Evolutionary conservation across 2,888 invertebrate genomes (phyloP).

Genomic region (Ennomos fuscantarius): DNA sequence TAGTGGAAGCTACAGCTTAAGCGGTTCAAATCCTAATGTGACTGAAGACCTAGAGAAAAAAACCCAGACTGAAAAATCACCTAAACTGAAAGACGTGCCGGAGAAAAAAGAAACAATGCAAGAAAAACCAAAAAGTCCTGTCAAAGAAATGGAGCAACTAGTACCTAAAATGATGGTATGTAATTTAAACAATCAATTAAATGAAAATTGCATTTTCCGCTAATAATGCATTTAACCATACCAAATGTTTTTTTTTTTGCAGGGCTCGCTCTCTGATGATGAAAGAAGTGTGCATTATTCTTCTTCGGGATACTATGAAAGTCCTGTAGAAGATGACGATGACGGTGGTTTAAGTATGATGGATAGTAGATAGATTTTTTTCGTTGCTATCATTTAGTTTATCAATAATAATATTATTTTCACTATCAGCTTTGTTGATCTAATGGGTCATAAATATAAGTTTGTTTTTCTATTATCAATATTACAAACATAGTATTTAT

Average conservation of each 20-base stretch:
- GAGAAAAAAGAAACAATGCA: conserved; percentile 37
- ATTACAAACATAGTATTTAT: too few species aligned
- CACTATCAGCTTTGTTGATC: too few species aligned
- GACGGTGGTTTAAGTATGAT: conserved; percentile 79
- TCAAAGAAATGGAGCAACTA: conserved; percentile 64
- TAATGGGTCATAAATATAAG: too few species aligned
- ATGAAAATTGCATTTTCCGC: not conserved
- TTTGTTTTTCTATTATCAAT: too few species aligned
- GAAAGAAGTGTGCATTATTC: conserved; percentile 90
- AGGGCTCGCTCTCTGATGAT: conserved; percentile 88
- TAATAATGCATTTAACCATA: not conserved
- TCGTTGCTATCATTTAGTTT: too few species aligned
- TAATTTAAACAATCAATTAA: not conserved
- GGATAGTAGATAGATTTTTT: not conserved
- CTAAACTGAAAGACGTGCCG: conserved; percentile 45
- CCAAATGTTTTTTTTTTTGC: conserved; percentile 34
- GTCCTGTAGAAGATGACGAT: conserved; percentile 89
- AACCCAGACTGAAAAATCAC: conserved; percentile 60
- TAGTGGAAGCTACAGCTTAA: conserved; percentile 81
- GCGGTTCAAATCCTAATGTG: conserved; percentile 77
- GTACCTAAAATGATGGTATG: conserved; percentile 76
- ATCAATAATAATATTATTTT: too few species aligned
- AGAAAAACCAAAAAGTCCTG: conserved; percentile 53
- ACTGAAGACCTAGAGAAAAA: conserved; percentile 65
- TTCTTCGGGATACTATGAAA: conserved; percentile 91